A percentile compares a stretch with the other conserved stretches of the same genome.
phyloP scores from a whole-genome alignment of 2,888 invertebrate genomes.

The Pyrrhosoma nymphula region DNA sequence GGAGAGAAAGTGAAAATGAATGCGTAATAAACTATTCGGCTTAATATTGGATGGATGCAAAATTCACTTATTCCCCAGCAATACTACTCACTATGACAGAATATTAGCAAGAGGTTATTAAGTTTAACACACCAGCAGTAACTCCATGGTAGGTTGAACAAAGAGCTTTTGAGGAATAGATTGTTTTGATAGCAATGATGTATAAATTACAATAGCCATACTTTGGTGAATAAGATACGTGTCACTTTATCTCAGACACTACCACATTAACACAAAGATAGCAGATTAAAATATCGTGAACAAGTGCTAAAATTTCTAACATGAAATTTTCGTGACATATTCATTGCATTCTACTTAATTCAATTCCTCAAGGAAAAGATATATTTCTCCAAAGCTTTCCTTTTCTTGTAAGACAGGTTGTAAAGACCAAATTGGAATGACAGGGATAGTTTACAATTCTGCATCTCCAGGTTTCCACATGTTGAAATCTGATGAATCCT shows the following conservation, averaged over 20 bases:
- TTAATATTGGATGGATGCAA: conserved; percentile 60
- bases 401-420: conserved; percentile 49
- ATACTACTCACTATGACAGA: conserved; percentile 60
- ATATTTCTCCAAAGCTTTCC: conserved; percentile 63
- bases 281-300: conserved; percentile 64
- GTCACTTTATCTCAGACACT: conserved; percentile 62
- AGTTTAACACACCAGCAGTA: conserved; percentile 67
- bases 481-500: conserved; percentile 50
- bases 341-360: conserved; percentile 53
- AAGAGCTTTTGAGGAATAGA: conserved; percentile 61
- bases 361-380: conserved; percentile 50
- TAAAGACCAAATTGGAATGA: conserved; percentile 65
- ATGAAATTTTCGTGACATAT: conserved; percentile 63
- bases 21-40: conserved; percentile 48
- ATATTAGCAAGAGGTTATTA: conserved; percentile 66
- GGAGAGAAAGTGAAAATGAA: conserved; percentile 51
- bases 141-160: conserved; percentile 65
- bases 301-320: conserved; percentile 66
- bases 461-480: conserved; percentile 44
- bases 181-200: conserved; percentile 56
- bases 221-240: conserved; percentile 65
- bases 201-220: conserved; percentile 65
- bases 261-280: conserved; percentile 65
- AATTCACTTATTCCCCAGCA: conserved; percentile 65
- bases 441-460: conserved; percentile 59